Conservation (phyloP, 2,113 vertebrate species). For the Colius striatus region DNA sequence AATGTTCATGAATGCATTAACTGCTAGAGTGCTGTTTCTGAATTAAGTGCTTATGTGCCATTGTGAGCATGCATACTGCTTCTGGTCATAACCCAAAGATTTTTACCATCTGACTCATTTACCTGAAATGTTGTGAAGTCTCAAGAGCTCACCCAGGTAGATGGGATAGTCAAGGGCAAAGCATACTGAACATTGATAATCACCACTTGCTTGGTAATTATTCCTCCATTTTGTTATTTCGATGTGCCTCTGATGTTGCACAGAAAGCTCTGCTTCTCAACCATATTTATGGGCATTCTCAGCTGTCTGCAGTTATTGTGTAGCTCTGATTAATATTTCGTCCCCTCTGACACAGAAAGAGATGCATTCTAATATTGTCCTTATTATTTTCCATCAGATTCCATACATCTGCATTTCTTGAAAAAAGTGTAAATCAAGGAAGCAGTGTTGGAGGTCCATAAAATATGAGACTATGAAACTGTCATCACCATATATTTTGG, state of each 20-base stretch:
- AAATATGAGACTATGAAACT: constrained; percentile 75
- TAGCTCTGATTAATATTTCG: constrained; percentile 60
- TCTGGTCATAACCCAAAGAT: background rate
- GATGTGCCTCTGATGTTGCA: background rate
- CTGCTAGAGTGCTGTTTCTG: background rate
- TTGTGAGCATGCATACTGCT: background rate
- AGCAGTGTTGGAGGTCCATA: constrained; percentile 66
- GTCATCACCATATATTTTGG: constrained; percentile 75
- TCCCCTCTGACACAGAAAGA: constrained; percentile 39
- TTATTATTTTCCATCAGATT: constrained; percentile 68
- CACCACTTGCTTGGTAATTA: constrained; percentile 34
- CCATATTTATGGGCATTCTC: constrained; percentile 50
- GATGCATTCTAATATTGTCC: constrained; percentile 56
- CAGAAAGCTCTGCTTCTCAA: background rate
- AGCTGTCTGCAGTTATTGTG: constrained; percentile 25
- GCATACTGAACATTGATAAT: background rate
- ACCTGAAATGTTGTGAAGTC: rapidly evolving
- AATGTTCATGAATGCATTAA: background rate
- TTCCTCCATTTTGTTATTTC: constrained; percentile 53
- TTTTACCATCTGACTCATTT: background rate
- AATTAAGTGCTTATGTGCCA: background rate
- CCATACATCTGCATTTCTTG: constrained; percentile 17
- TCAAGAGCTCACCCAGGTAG: rapidly evolving
- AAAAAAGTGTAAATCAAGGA: constrained; percentile 66
- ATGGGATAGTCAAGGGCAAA: background rate